A percentile compares a stretch with the other conserved stretches of the same genome.
Conservation (phyloP, 2,888 invertebrate genomes). For the Vanessa cardui region DNA sequence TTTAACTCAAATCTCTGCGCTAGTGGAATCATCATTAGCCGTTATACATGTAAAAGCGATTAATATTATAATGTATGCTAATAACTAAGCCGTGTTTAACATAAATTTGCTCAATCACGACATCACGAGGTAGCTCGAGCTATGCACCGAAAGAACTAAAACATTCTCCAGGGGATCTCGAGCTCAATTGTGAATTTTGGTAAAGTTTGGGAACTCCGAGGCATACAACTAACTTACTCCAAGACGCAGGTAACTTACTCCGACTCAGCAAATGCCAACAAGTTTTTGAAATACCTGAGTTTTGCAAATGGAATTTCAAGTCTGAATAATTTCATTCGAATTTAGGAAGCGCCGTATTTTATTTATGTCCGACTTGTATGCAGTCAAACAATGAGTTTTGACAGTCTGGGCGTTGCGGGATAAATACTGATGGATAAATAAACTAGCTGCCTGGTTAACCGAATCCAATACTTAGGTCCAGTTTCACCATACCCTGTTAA, state of each 20-base stretch:
- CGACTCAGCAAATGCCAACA: conserved; percentile 12
- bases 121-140: conserved; percentile 8
- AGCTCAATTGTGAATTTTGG: conserved; percentile 35
- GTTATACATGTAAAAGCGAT: too few species aligned
- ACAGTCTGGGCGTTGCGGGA: too few species aligned
- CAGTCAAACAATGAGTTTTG: too few species aligned
- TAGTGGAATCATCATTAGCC: too few species aligned
- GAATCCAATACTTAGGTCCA: too few species aligned
- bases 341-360: conserved; percentile 14
- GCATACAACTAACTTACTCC: conserved; percentile 15
- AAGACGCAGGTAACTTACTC: conserved; percentile 1
- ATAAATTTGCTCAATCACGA: conserved; percentile 2
- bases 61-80: background rate
- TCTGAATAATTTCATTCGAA: conserved; percentile 30
- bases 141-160: conserved; percentile 28
- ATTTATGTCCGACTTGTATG: conserved; percentile 2
- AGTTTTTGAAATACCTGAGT: conserved; percentile 33
- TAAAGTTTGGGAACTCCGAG: conserved; percentile 27
- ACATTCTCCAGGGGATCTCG: conserved; percentile 29
- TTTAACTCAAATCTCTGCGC: too few species aligned
- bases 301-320: conserved; percentile 32
- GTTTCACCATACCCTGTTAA: too few species aligned
- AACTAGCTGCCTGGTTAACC: too few species aligned
- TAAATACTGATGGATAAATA: too few species aligned
- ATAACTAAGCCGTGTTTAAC: background rate